Base-by-base conservation (phyloP, 2,113 vertebrate genomes). In the Ivindomyrus marchei region DNA sequence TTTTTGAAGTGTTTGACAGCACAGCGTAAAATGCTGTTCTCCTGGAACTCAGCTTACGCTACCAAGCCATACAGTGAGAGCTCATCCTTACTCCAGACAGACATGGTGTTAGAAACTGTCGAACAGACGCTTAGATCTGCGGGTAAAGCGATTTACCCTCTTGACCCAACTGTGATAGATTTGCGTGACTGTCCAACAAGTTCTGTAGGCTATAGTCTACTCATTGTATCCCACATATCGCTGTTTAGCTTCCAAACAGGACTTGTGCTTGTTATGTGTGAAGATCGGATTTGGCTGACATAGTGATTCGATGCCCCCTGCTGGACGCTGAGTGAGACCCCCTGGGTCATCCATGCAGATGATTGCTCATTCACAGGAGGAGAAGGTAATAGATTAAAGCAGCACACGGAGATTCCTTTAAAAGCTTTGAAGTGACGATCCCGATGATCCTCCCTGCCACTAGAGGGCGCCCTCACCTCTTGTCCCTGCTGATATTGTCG, bases 401-500 rank as follows among this genome's bases (percentile, higher is more conserved):
- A 56, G 50, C 85, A 87, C 2, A 31, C 27, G 47, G 47, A 19
- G 24, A 50, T 50, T 86, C 84, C 84, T 86, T 56, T 97, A 96
- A 96, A 97, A 95, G 96, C 96, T 97, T 95, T 96, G 19, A 77
- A 42, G 21, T 84, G 80, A 84, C 36, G 42, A 24, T 47, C 21
- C 45, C 9, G 36, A 80, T 42, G 19, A 15, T 50, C 49, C 24
- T 13, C 24, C 39, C 36, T 4, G 49, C n/a, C 62, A 31, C 27
- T 70, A 70, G 62, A 70, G 19, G 87, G 39, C 3, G 31, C 10
- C 91, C 95, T 97, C 97, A 98, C 96, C 96, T 98, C 92, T 96
- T 97, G 91, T 97, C 96, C 96, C 97, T 96, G 42, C 95, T 96
- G 91, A 98, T 97, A 88, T 97, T 96, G 90, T 99, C 98, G 1